A percentile compares a stretch with the other conserved stretches of the same genome.
phyloP scores from a whole-genome alignment of 2,797 vertebrate species.

The Lerista edwardsae region DNA sequence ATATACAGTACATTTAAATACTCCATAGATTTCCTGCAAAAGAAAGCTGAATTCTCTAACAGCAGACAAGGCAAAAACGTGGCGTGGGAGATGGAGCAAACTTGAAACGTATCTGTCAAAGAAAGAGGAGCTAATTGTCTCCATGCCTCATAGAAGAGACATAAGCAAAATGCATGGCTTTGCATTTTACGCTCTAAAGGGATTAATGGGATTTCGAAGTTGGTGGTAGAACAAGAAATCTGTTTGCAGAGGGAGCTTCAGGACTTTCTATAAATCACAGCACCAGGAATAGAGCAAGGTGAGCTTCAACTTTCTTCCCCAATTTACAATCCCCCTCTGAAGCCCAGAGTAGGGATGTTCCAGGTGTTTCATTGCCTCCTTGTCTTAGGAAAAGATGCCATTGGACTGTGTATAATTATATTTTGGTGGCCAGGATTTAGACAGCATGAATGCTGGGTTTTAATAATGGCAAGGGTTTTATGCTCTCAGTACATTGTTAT shows the following conservation, averaged over 20 bases:
- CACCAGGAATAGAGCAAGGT: not conserved
- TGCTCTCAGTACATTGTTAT: not conserved
- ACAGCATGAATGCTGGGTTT: not conserved
- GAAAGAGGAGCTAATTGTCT: constrained; percentile 24
- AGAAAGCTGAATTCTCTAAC: not conserved
- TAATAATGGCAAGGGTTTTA: not conserved
- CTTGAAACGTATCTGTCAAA: constrained; percentile 19
- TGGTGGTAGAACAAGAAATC: not conserved
- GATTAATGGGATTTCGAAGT: constrained; percentile 26
- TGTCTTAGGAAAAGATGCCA: not conserved
- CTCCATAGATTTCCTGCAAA: constrained; percentile 12
- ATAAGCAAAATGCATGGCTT: constrained; percentile 7
- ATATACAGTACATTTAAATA: constrained; percentile 14
- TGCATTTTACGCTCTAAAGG: constrained; percentile 21
- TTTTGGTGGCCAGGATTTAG: not conserved
- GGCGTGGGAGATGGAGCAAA: not conserved
- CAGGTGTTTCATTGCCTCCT: not conserved
- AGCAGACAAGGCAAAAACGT: constrained; percentile 15
- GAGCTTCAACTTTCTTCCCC: not conserved
- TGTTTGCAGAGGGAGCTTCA: constrained; percentile 1
- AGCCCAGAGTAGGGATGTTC: not conserved
- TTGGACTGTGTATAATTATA: too few relatives aligned
- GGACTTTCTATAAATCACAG: constrained; percentile 17
- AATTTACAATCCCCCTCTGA: not conserved
- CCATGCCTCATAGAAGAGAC: not conserved